Evolutionary conservation across 1,140 invertebrate genomes (phyloP), one percentile per base, ranked within the genome.

Genomic region (Lethrus apterus): DNA sequence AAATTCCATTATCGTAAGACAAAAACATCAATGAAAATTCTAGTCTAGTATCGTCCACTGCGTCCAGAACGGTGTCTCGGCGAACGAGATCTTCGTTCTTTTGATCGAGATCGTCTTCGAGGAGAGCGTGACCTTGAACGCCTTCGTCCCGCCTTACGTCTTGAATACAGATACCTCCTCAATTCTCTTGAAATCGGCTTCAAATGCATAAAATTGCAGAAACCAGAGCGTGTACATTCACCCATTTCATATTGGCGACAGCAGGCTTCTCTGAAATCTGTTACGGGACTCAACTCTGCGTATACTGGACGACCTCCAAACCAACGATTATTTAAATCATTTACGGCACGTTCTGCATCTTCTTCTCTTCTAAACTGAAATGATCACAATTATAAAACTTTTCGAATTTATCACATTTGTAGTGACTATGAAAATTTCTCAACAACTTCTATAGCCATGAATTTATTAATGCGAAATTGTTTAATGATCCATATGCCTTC

Each of bases 151-250:
- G 2, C 60, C 54, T 71, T 72, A 4, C 72, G 65, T 8, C 80
- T 71, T 2, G 78, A 77, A 60, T 78, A 78, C 48, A 78, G 54
- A 61, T 81, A 79, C 64, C 91, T 77, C 46, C 93, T 75, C 18
- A 98, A 67, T 63, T 93, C 92, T 54, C 93, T 71, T 0, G 93
- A 97, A 59, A 99, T 98, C 29, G 94, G 95, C 65, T 98, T 98
- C 63, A 99, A 74, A 66, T 99, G 96, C 96, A 99, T 99, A 67
- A 99, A 99, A 72, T 99, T 99, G 69, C 96, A 99, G 70, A 99
- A 99, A 33, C 95, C 96, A 62, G 93, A 95, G 44, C 96, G 74
- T 1, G 93, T 97, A 65, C 95, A 98, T 72, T 98, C 94, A 3
- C 94, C 93, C 89, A 98, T 95, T 74, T 98, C 95, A 70, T 99